These are phyloP conservation scores for Mus minutoides DNA, from an alignment of 2,797 vertebrate genomes.

Conservation along the genomic window DNA sequence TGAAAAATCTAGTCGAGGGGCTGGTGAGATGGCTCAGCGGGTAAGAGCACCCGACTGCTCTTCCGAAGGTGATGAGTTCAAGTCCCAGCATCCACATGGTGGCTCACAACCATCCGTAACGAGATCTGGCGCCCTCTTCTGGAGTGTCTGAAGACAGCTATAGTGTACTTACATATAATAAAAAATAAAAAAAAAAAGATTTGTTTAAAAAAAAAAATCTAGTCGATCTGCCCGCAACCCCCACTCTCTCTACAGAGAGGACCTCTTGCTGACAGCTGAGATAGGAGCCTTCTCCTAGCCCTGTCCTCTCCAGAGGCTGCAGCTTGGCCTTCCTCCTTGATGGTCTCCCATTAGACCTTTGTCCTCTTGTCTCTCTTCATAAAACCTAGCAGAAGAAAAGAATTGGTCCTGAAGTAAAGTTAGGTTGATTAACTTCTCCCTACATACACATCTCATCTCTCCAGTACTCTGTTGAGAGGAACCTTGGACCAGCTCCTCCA, in stretches of 20 bases:
- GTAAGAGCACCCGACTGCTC: too few relatives aligned
- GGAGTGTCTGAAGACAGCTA: too few relatives aligned
- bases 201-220: too few relatives aligned
- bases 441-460: not conserved
- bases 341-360: not conserved
- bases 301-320: not conserved
- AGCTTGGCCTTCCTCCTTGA: not conserved
- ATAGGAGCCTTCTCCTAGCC: not conserved
- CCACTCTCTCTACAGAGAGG: not conserved
- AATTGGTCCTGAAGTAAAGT: not conserved
- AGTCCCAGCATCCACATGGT: too few relatives aligned
- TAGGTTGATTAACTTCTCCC: not conserved
- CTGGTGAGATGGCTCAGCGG: too few relatives aligned
- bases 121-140: too few relatives aligned
- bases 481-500: not conserved
- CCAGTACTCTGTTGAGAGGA: not conserved
- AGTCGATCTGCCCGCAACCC: not conserved
- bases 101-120: too few relatives aligned
- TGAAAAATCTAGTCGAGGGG: too few relatives aligned
- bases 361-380: constrained; percentile 14
- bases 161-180: too few relatives aligned
- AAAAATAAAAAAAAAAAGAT: too few relatives aligned
- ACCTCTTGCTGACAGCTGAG: not conserved
- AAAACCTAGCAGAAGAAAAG: not conserved
- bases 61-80: too few relatives aligned